phyloP scores from a whole-genome alignment of 2,888 invertebrate genomes.

The Drosophila fulvimacula region DNA sequence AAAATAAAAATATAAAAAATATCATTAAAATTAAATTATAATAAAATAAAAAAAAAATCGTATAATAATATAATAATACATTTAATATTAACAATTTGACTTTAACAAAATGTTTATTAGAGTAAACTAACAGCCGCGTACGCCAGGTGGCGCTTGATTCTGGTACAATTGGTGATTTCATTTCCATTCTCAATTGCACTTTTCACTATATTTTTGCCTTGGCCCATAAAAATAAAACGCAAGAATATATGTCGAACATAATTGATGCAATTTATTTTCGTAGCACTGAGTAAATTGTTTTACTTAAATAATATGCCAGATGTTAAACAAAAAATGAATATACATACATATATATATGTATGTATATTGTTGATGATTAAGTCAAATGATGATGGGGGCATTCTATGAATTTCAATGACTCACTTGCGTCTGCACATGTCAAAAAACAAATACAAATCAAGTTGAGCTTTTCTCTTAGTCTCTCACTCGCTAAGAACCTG shows the following conservation, averaged over 20 bases:
- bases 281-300: slow-evolving; percentile 1
- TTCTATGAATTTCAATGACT: slow-evolving; percentile 42
- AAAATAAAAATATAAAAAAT: too few relatives aligned
- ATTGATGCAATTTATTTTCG: slow-evolving; percentile 7
- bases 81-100: too few relatives aligned
- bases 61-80: too few relatives aligned
- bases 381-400: slow-evolving; percentile 20
- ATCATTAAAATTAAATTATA: too few relatives aligned
- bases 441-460: slow-evolving; percentile 5
- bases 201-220: not conserved
- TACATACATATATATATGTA: too few relatives aligned
- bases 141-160: slow-evolving; percentile 3
- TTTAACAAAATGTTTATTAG: too few relatives aligned
- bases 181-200: not conserved
- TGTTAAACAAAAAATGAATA: not conserved
- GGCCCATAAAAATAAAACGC: not conserved
- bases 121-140: not conserved
- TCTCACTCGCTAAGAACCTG: slow-evolving; percentile 50
- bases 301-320: not conserved
- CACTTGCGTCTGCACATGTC: slow-evolving; percentile 42
- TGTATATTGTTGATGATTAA: slow-evolving; percentile 19
- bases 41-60: too few relatives aligned
- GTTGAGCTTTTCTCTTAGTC: slow-evolving; percentile 16
- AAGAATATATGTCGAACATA: not conserved
- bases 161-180: not conserved